Conservation (phyloP, 2,113 vertebrate species). For the Carassius carassius region DNA sequence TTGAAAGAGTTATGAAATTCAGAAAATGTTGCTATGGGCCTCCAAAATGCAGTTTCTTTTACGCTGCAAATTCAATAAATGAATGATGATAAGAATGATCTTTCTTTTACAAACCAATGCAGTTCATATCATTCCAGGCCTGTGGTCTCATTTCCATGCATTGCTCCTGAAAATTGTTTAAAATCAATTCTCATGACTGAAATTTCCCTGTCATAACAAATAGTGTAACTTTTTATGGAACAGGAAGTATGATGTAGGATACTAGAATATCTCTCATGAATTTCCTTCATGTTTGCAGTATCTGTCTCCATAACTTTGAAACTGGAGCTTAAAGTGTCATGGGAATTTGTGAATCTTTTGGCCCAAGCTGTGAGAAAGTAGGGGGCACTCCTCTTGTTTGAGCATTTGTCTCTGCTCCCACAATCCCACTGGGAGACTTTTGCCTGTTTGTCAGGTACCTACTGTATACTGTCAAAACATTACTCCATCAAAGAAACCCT, state of each 20-base stretch:
- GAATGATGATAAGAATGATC: not conserved
- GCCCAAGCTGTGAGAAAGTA: slow-evolving; percentile 7
- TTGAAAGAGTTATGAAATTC: not conserved
- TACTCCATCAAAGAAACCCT: slow-evolving; percentile 65
- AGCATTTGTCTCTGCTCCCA: not conserved
- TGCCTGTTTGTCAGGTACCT: slow-evolving; percentile 64
- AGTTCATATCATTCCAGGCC: not conserved
- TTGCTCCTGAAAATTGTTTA: not conserved
- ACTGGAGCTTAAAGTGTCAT: not conserved
- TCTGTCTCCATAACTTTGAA: slow-evolving; percentile 33
- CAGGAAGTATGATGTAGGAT: slow-evolving; percentile 56
- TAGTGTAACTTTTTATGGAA: slow-evolving; percentile 43
- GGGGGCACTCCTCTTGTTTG: not conserved
- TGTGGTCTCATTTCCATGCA: not conserved
- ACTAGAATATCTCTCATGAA: not conserved
- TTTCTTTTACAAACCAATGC: not conserved
- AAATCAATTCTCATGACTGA: not conserved
- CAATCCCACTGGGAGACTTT: slow-evolving; percentile 37
- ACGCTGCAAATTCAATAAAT: not conserved
- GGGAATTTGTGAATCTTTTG: not conserved
- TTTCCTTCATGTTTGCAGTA: not conserved
- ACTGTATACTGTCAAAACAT: slow-evolving; percentile 63
- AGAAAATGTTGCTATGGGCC: not conserved
- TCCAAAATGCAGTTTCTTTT: not conserved
- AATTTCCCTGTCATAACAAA: not conserved